These are phyloP conservation scores for Watsonalla binaria DNA, from an alignment of 2,888 invertebrate genomes.

Conservation along the genomic window DNA sequence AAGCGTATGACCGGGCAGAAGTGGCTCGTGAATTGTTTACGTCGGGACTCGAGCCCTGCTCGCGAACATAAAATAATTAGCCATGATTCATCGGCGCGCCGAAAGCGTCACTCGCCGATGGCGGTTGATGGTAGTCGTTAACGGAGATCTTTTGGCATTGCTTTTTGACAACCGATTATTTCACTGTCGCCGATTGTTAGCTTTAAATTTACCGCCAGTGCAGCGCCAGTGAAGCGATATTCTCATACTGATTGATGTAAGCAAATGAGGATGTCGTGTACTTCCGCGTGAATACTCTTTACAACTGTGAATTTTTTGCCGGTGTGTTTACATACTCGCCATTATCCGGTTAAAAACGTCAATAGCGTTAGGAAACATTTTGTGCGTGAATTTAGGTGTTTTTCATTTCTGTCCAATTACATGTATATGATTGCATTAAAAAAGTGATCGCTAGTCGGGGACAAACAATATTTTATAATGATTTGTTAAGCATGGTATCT, in stretches of 20 bases:
- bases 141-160: constrained; percentile 67
- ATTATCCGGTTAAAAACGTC: no score
- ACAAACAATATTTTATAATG: no score
- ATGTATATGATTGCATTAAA: no score
- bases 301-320: background rate
- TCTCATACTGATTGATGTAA: constrained; percentile 34
- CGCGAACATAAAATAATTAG: constrained; percentile 68
- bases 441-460: no score
- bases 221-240: constrained; percentile 38
- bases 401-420: no score
- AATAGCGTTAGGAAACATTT: no score
- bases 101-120: constrained; percentile 56
- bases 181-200: constrained; percentile 67
- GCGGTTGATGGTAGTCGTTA: constrained; percentile 44
- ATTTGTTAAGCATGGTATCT: no score
- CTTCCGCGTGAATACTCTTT: background rate
- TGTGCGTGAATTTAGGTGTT: no score
- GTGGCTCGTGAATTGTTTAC: constrained; percentile 45
- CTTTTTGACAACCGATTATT: constrained; percentile 72
- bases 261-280: constrained; percentile 10
- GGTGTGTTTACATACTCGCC: background rate
- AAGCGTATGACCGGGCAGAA: constrained; percentile 14
- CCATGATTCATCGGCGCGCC: constrained; percentile 61
- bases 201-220: constrained; percentile 59
- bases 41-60: constrained; percentile 23